phyloP scores from a whole-genome alignment of 2,888 invertebrate genomes.

The Oscheius myriophilus region DNA sequence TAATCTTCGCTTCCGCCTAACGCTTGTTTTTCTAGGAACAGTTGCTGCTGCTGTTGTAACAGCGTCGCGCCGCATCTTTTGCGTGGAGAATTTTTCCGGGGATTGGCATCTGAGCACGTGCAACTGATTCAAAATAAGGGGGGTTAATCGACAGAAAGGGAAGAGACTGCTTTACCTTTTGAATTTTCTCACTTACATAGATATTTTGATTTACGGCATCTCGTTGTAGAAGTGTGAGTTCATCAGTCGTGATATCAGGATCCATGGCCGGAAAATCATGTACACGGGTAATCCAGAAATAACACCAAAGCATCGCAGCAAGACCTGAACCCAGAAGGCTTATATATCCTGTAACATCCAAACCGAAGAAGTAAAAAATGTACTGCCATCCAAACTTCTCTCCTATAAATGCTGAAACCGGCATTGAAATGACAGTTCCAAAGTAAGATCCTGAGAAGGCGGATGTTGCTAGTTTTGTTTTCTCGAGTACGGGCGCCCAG shows the following conservation, averaged over 20 bases:
- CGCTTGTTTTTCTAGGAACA: constrained; percentile 18
- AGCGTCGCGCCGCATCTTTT: constrained; percentile 2
- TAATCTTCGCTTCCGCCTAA: constrained; percentile 9
- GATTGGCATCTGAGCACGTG: too few relatives aligned
- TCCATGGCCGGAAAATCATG: constrained; percentile 72
- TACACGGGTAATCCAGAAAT: constrained; percentile 71
- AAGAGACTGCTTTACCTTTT: background rate
- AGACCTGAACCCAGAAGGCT: constrained; percentile 40
- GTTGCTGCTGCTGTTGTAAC: constrained; percentile 24
- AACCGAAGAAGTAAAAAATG: constrained; percentile 77
- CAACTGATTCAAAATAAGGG: too few relatives aligned
- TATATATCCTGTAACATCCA: constrained; percentile 22
- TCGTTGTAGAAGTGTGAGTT: constrained; percentile 72
- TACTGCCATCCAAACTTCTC: constrained; percentile 75
- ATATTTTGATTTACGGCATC: constrained; percentile 55
- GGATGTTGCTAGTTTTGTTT: constrained; percentile 65
- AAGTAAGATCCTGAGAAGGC: constrained; percentile 70
- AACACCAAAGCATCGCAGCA: constrained; percentile 57
- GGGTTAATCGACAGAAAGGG: too few relatives aligned
- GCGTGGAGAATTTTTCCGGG: too few relatives aligned
- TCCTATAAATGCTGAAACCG: constrained; percentile 59
- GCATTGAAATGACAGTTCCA: constrained; percentile 65
- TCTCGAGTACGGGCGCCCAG: constrained; percentile 65
- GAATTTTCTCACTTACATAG: constrained; percentile 46
- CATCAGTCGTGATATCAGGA: constrained; percentile 71